phyloP scores from a whole-genome alignment of 2,113 vertebrate species.

The Propithecus coquereli region DNA sequence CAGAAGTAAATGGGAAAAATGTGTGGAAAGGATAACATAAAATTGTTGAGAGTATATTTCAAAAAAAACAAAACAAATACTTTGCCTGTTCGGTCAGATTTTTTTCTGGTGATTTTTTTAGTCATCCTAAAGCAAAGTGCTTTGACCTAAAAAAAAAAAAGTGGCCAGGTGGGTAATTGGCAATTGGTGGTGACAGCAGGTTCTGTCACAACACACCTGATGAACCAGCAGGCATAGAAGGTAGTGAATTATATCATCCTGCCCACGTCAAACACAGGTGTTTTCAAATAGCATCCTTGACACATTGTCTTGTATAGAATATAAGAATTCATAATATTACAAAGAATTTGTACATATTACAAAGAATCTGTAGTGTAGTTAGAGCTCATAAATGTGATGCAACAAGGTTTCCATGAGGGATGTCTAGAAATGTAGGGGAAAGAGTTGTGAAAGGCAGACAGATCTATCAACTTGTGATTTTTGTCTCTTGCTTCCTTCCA shows the following conservation, averaged over 20 bases:
- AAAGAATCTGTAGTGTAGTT: background rate
- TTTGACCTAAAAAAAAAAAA: background rate
- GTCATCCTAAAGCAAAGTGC: background rate
- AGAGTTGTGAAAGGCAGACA: background rate
- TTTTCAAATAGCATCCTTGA: background rate
- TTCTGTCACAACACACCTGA: too few species aligned
- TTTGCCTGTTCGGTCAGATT: background rate
- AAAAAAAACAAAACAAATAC: too few species aligned
- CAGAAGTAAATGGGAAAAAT: accelerated
- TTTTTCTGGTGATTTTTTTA: background rate
- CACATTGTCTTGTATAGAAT: accelerated
- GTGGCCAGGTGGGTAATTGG: background rate
- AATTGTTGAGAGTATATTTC: background rate
- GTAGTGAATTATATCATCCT: background rate
- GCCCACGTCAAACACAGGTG: accelerated
- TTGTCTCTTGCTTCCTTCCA: background rate
- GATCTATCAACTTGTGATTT: background rate
- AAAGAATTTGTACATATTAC: background rate
- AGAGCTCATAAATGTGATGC: accelerated
- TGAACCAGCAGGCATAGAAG: too few species aligned
- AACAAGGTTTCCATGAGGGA: background rate
- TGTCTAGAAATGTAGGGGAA: background rate
- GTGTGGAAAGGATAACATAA: background rate
- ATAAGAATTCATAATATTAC: too few species aligned
- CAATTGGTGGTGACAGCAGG: accelerated